A percentile compares a stretch with the other conserved stretches of the same genome.
phyloP scores from a whole-genome alignment of 2,888 invertebrate species.

The Lissonota sp. region DNA sequence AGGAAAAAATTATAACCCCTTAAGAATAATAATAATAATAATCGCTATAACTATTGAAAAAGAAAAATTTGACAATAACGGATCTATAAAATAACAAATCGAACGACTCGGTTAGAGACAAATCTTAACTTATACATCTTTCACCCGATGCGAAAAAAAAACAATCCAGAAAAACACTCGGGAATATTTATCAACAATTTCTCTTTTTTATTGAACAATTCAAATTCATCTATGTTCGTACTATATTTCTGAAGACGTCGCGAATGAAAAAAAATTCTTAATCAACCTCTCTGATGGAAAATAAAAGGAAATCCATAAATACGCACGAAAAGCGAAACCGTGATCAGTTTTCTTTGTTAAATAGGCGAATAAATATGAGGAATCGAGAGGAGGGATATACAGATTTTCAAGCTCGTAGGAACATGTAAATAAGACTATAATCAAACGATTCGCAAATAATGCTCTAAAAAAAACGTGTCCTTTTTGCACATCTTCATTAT shows the following conservation, averaged over 20 bases:
- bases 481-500: background rate
- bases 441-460: constrained; percentile 27
- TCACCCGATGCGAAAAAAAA: background rate
- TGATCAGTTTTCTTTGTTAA: constrained; percentile 37
- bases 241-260: background rate
- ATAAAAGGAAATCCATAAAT: constrained; percentile 1
- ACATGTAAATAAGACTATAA: background rate
- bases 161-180: background rate
- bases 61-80: constrained; percentile 24
- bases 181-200: constrained; percentile 5
- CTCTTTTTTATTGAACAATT: constrained; percentile 13
- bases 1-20: background rate
- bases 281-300: background rate
- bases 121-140: background rate
- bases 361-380: constrained; percentile 53
- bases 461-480: background rate
- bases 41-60: constrained; percentile 4
- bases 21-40: constrained; percentile 17
- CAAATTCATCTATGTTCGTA: background rate
- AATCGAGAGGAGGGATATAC: constrained; percentile 1
- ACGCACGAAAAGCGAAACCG: constrained; percentile 3
- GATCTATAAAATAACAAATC: constrained; percentile 31
- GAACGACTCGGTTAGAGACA: background rate
- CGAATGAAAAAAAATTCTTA: constrained; percentile 6
- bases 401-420: constrained; percentile 35